A percentile compares a stretch with the other conserved stretches of the same genome.
Evolutionary conservation across 2,888 invertebrate genomes (phyloP).

Genomic region (Boloria selene): DNA sequence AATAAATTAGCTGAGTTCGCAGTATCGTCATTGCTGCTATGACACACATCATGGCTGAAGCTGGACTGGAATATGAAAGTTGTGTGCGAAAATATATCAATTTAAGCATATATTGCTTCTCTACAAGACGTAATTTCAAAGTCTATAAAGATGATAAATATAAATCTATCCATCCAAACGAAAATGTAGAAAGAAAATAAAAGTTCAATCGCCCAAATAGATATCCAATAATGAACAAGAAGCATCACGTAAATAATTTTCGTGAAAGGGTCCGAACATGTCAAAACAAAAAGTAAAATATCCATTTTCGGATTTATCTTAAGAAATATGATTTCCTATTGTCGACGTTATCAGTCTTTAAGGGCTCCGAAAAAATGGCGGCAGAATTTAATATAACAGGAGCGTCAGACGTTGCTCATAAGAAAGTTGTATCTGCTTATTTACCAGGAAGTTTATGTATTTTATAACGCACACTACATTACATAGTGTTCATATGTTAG

Average conservation of each 20-base stretch:
- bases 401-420: constrained; percentile 63
- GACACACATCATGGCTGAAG: not conserved
- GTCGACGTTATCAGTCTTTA: constrained; percentile 61
- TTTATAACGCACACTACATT: constrained; percentile 62
- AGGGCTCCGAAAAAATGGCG: constrained; percentile 61
- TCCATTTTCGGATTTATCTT: constrained; percentile 58
- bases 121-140: not conserved
- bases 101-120: too few species aligned
- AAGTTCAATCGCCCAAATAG: constrained; percentile 5
- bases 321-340: constrained; percentile 68
- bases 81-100: too few species aligned
- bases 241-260: constrained; percentile 59
- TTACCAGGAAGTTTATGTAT: constrained; percentile 79
- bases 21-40: not conserved
- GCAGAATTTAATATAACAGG: constrained; percentile 77
- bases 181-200: constrained; percentile 8
- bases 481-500: constrained; percentile 54
- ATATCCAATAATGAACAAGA: constrained; percentile 27
- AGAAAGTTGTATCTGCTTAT: constrained; percentile 77
- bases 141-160: not conserved
- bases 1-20: constrained; percentile 25
- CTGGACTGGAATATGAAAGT: not conserved
- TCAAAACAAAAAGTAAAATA: constrained; percentile 58
- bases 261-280: constrained; percentile 48
- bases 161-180: not conserved